Conservation (phyloP, 2,797 vertebrate genomes). For the Acridotheres tristis region DNA sequence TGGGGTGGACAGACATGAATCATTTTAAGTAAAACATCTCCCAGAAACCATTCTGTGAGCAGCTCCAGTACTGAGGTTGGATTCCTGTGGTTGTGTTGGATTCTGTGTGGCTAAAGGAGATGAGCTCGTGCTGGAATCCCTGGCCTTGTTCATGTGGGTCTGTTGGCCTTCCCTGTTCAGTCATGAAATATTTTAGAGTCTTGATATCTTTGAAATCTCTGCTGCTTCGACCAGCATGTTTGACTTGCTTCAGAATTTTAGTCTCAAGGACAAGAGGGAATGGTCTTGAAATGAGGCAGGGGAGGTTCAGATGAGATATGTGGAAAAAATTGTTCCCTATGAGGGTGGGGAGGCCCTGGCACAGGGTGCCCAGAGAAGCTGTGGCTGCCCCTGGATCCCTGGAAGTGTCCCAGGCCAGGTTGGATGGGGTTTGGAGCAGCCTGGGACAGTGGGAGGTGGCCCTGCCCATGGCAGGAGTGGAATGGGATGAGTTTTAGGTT, state of each 20-base stretch:
- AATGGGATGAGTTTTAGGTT: neutral
- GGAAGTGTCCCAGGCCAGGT: neutral
- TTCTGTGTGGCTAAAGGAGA: neutral
- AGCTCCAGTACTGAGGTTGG: neutral
- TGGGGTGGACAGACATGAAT: neutral
- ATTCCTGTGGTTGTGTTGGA: neutral
- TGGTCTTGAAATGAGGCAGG: neutral
- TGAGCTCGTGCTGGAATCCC: neutral
- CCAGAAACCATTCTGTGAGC: neutral
- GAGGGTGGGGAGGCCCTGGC: neutral
- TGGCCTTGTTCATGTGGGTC: neutral
- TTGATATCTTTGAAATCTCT: neutral
- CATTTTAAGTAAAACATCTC: neutral
- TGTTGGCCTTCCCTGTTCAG: neutral
- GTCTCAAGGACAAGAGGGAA: rapidly evolving
- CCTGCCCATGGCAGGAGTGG: neutral
- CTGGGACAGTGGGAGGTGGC: neutral
- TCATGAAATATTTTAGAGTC: neutral
- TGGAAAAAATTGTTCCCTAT: neutral
- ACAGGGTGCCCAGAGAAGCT: neutral
- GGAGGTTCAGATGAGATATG: neutral
- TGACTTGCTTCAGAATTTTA: neutral
- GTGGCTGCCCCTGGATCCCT: neutral
- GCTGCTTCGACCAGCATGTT: rapidly evolving
- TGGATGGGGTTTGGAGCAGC: rapidly evolving